Evolutionary conservation across 2,797 vertebrate genomes (phyloP).

Genomic region (Sebastes umbrosus): DNA sequence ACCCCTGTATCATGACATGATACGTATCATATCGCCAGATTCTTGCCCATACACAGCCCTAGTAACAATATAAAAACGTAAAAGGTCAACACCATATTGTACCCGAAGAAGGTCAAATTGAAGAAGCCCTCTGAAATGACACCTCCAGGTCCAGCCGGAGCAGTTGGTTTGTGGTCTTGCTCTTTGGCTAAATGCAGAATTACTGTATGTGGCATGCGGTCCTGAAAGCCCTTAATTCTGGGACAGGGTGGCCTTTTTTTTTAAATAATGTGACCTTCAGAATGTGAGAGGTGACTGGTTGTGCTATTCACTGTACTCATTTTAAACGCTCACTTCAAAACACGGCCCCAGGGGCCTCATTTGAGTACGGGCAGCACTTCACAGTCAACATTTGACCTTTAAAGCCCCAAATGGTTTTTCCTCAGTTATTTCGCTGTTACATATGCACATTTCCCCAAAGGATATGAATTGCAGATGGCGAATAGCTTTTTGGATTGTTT

Average conservation of each 20-base stretch:
- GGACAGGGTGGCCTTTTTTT: slow-evolving; percentile 62
- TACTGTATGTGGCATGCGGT: slow-evolving; percentile 14
- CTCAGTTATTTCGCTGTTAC: slow-evolving; percentile 54
- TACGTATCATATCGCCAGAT: too few relatives aligned
- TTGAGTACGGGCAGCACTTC: slow-evolving; percentile 67
- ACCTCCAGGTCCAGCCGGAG: slow-evolving; percentile 7
- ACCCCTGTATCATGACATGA: too few relatives aligned
- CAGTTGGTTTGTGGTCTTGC: background rate
- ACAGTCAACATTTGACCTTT: slow-evolving; percentile 77
- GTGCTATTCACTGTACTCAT: slow-evolving; percentile 70
- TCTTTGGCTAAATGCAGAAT: slow-evolving; percentile 12
- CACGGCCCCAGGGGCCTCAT: slow-evolving; percentile 65
- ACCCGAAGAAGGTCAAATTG: background rate
- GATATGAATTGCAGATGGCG: slow-evolving; percentile 63
- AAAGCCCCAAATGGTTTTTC: slow-evolving; percentile 62
- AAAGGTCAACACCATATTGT: slow-evolving; percentile 15
- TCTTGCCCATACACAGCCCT: too few relatives aligned
- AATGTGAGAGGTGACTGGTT: slow-evolving; percentile 66
- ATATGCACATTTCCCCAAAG: slow-evolving; percentile 66
- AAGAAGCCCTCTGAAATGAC: slow-evolving; percentile 18
- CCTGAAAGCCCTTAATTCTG: slow-evolving; percentile 46
- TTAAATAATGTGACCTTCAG: slow-evolving; percentile 73
- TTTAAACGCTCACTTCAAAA: slow-evolving; percentile 72
- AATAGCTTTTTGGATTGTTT: slow-evolving; percentile 43
- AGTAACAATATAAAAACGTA: background rate